Percentiles rank a stretch among this genome's conserved stretches.
Evolutionary conservation across 2,113 vertebrate genomes (phyloP).

Genomic region (Thryonomys swinderianus): DNA sequence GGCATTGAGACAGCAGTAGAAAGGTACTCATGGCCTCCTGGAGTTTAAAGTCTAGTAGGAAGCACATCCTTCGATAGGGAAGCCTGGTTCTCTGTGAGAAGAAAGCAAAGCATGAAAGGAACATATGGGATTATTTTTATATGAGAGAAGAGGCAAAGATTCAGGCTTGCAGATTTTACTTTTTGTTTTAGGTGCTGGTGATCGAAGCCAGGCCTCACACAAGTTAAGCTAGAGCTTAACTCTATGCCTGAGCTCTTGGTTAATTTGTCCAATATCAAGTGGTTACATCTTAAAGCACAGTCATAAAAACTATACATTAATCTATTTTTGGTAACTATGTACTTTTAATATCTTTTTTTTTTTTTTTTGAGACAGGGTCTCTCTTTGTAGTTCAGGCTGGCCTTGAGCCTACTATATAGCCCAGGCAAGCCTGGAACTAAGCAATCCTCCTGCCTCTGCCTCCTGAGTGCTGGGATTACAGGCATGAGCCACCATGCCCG

Average conservation of each 20-base stretch:
- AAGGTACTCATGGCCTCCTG: neutral
- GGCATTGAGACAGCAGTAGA: neutral
- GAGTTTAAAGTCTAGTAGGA: neutral
- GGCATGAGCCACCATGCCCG: no score
- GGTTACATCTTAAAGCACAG: slow-evolving; percentile 34
- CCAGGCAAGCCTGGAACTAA: no score
- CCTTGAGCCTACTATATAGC: no score
- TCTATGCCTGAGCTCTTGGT: neutral
- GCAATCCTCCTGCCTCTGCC: no score
- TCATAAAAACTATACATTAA: neutral
- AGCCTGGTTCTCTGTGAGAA: neutral
- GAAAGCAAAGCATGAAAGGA: neutral
- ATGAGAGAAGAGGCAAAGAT: neutral
- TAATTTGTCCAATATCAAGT: neutral
- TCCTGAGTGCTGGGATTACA: no score
- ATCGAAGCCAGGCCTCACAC: neutral
- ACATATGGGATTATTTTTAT: neutral
- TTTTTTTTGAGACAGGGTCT: no score
- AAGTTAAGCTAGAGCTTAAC: no score
- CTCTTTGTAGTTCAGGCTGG: no score
- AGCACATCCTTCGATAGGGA: neutral
- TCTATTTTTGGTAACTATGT: neutral
- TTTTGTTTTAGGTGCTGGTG: neutral
- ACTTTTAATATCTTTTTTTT: neutral
- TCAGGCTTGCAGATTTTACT: neutral